phyloP scores from a whole-genome alignment of 2,113 vertebrate genomes.

The Hypanus sabinus region DNA sequence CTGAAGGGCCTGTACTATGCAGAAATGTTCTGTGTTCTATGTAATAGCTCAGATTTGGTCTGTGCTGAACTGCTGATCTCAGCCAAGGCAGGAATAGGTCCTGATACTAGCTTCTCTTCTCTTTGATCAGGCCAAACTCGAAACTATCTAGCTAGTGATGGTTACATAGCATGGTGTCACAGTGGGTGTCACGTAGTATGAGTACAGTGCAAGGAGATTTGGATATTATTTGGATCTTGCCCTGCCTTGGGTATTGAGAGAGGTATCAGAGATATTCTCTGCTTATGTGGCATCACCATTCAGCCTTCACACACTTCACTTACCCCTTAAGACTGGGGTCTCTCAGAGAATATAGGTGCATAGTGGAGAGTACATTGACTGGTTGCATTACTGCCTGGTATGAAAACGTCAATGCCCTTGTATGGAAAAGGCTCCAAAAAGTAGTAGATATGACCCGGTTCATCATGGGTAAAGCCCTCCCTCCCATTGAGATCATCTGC shows the following conservation, averaged over 20 bases:
- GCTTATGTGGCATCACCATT: too few species aligned
- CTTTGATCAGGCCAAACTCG: neutral
- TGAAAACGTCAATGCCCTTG: too few species aligned
- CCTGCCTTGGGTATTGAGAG: neutral
- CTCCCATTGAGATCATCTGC: too few species aligned
- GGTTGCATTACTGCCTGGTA: too few species aligned
- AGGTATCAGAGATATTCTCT: neutral
- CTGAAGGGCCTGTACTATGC: too few species aligned
- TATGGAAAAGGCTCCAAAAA: too few species aligned
- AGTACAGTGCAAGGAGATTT: neutral
- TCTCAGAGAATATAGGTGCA: neutral
- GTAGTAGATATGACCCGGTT: too few species aligned
- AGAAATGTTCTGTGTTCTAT: too few species aligned
- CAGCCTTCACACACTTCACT: neutral
- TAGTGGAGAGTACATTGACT: too few species aligned
- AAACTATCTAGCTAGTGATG: neutral
- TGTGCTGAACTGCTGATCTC: neutral
- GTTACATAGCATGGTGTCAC: neutral
- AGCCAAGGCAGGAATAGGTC: neutral
- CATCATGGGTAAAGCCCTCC: too few species aligned
- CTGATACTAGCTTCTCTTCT: neutral
- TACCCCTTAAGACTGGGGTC: neutral
- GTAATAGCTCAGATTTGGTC: neutral
- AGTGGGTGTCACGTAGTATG: too few species aligned
- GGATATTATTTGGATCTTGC: neutral